A percentile compares a stretch with the other conserved stretches of the same genome.
Evolutionary conservation across 2,888 invertebrate species (phyloP).

Genomic region (Limnephilus auricula): DNA sequence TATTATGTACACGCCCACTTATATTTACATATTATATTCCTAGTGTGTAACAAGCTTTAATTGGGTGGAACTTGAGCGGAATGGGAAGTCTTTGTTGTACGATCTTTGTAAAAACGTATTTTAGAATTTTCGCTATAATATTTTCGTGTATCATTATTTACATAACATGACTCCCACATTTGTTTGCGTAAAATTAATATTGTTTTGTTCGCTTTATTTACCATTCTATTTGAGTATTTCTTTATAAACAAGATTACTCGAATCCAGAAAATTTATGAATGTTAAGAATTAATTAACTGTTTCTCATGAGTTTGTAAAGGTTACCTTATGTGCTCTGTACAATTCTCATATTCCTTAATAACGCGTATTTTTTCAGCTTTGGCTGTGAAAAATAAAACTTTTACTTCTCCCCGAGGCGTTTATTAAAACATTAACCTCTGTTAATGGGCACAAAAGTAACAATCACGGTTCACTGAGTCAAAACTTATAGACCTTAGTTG

Average conservation of each 20-base stretch:
- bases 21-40: too few species aligned
- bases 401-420: background rate
- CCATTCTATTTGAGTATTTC: background rate
- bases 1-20: too few species aligned
- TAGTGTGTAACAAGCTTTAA: too few species aligned
- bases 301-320: background rate
- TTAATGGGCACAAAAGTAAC: constrained; percentile 28
- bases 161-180: background rate
- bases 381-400: constrained; percentile 7
- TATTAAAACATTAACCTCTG: constrained; percentile 35
- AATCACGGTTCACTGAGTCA: constrained; percentile 35
- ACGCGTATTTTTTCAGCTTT: background rate
- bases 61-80: background rate
- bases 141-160: background rate
- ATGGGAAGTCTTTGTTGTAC: background rate
- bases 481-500: background rate
- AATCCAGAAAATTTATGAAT: background rate
- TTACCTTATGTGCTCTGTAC: background rate
- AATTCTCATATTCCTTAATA: background rate
- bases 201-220: background rate
- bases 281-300: background rate
- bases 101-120: background rate
- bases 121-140: background rate
- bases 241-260: background rate
- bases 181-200: background rate